These are phyloP conservation scores for Mamestra brassicae DNA, from an alignment of 2,888 invertebrate genomes.

Conservation along the genomic window DNA sequence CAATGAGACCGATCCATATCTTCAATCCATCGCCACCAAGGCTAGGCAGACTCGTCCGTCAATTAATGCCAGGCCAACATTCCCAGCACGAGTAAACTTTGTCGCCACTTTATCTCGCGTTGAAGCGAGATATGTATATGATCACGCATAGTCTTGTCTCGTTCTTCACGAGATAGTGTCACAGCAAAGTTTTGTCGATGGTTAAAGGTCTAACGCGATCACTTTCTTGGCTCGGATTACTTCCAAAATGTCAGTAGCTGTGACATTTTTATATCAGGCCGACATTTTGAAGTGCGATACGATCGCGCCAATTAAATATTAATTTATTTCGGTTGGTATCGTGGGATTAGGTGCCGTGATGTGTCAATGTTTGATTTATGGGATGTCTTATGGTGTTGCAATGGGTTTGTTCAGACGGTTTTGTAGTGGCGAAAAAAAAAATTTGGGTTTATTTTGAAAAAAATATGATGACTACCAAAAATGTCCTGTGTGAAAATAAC, in stretches of 20 bases:
- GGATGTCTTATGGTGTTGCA: constrained; percentile 4
- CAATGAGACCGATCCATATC: constrained; percentile 64
- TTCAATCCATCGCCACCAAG: constrained; percentile 66
- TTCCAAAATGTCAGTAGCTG: constrained; percentile 87
- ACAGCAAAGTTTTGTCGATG: constrained; percentile 24
- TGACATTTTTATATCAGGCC: constrained; percentile 89
- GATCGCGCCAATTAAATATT: constrained; percentile 89
- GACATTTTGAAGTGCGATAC: constrained; percentile 87
- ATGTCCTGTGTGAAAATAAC: neutral
- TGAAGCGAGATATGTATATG: neutral
- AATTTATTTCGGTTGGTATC: constrained; percentile 77
- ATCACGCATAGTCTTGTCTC: neutral
- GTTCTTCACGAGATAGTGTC: constrained; percentile 9
- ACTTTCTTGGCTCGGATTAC: constrained; percentile 88
- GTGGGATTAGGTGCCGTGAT: constrained; percentile 57
- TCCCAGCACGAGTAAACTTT: neutral
- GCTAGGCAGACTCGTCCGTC: constrained; percentile 61
- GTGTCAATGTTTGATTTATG: constrained; percentile 56
- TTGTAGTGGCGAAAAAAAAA: neutral
- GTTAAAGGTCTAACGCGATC: constrained; percentile 80
- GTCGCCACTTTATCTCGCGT: neutral
- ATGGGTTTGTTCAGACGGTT: neutral
- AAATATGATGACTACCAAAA: neutral
- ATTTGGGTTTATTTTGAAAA: neutral
- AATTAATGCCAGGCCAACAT: constrained; percentile 44